Evolutionary conservation across 2,888 invertebrate genomes (phyloP), one percentile per base, ranked within the genome.

Genomic region (Parasteatoda lunata): DNA sequence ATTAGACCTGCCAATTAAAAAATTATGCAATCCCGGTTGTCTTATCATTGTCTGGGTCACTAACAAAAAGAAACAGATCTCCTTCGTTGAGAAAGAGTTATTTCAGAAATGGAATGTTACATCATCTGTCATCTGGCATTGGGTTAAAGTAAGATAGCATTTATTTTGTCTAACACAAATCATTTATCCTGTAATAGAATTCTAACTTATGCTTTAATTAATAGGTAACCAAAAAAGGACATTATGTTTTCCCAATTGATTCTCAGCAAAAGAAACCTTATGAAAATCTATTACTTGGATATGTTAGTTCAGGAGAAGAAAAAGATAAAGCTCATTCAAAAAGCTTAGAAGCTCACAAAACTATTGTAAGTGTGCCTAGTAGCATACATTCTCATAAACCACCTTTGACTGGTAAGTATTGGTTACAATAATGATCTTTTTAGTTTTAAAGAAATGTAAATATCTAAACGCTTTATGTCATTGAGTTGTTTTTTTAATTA

Each of bases 301-400:
- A 71, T 68, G 59, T 83, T 52, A 11, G 51, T 15, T 15, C 49
- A 13, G 49, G 4, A 51, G n/a, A 65, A 51, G 47, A 45, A 9
- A 30, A 9, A 1, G 51, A 13, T 45, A 47, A 47, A n/a, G 4
- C 3, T 5, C 2, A 15, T 59, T 5, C n/a, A 15, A 49, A n/a
- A 30, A 65, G 54, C 49, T 72, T 77, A 70, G 75, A 73, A 52
- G 11, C 73, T n/a, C 52, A 86, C 5, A 94, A 94, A 91, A 91
- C 97, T 70, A 91, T 98, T 80, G 92, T 96, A 30, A 97, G 97
- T 92, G 93, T 97, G 47, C 98, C 98, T 0, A 97, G 97, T 92
- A 95, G 96, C 15, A 93, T 98, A 85, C 98, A 98, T 92, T 98
- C 98, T 0, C 97, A 98, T 91, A 99, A 99, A 92, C 98, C 98